Conservation (phyloP, 2,888 invertebrate genomes). For the Craniophora ligustri region DNA sequence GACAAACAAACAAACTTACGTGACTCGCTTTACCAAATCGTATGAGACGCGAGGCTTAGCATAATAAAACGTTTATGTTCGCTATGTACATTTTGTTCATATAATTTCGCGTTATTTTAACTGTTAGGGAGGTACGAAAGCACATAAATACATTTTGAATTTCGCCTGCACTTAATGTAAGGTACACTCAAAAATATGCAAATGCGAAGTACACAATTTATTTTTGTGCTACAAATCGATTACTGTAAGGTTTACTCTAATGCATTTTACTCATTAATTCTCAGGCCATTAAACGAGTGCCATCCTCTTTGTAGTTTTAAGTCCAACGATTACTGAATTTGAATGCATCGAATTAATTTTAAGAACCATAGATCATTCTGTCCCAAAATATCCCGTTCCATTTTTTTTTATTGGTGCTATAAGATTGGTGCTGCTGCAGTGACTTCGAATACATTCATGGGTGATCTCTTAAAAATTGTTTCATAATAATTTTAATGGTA, state of each 20-base stretch:
- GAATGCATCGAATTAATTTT: slow-evolving; percentile 76
- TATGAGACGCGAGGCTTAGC: slow-evolving; percentile 82
- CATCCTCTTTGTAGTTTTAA: slow-evolving; percentile 86
- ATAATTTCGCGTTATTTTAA: slow-evolving; percentile 68
- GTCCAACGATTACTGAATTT: slow-evolving; percentile 76
- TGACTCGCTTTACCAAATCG: slow-evolving; percentile 87
- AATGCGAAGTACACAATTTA: slow-evolving; percentile 38
- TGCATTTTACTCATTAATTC: slow-evolving; percentile 88
- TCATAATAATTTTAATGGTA: slow-evolving; percentile 59
- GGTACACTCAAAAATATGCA: slow-evolving; percentile 18
- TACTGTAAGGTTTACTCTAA: slow-evolving; percentile 82
- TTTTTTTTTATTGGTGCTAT: slow-evolving; percentile 72
- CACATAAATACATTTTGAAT: slow-evolving; percentile 53
- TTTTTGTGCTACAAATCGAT: slow-evolving; percentile 50
- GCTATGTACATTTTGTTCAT: slow-evolving; percentile 71
- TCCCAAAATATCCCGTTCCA: slow-evolving; percentile 56
- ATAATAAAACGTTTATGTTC: slow-evolving; percentile 70
- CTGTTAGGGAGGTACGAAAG: slow-evolving; percentile 38
- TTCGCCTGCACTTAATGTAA: slow-evolving; percentile 45
- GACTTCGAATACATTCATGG: slow-evolving; percentile 73
- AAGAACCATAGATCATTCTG: slow-evolving; percentile 58
- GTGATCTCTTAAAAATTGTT: slow-evolving; percentile 83
- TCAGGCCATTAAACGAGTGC: slow-evolving; percentile 88
- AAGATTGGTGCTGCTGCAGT: slow-evolving; percentile 77
- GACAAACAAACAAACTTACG: slow-evolving; percentile 80